Base-by-base conservation (phyloP, 2,113 vertebrate species). In the Ibidorhyncha struthersii region DNA sequence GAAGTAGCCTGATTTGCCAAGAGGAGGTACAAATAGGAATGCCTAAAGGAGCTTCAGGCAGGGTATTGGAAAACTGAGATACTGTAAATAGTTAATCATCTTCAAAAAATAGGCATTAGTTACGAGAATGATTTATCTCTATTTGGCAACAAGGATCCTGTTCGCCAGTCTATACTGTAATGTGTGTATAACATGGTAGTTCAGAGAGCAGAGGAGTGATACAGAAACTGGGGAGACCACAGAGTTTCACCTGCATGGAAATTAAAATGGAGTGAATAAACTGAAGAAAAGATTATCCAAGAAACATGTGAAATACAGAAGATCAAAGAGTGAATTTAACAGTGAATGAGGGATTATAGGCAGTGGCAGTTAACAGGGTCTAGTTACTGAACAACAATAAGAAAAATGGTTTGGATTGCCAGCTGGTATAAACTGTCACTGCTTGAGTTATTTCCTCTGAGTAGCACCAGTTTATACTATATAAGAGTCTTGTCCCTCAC, bases 261-360 rank as follows among this genome's bases (percentile, higher is more conserved):
- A 74, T 78, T 93, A 82, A 93, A 97, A 69, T 36, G 17, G 25
- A 72, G 36, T 43, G 40, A 81, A 89, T 47, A 89, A 80, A 78
- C 55, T 13, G 18, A 89, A 86, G 47, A 82, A 81, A 21, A 43
- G 58, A 86, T 62, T 89, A 78, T 73, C 69, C 55, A 82, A 86
- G 76, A 72, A 55, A 70, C 40, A 40, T 15, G 34, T 78, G 73
- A 87, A 89, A 84, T 47, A 38, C 29, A 50, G 92, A 80, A 81
- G 45, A 87, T 70, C 38, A 41, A 67, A 80, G 47, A 82, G 14
- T 76, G 38, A 95, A 74, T 94, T 92, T 67, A 82, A 29, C 38
- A 82, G 27, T 17, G 41, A 90, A 49, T 5, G 30, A 59, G 34
- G 23, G 30, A 45, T 88, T 71, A 26, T 27, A 95, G 70, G 61